Evolutionary conservation across 2,113 vertebrate species (phyloP), one percentile per base, ranked within the genome.

Genomic region (Semnornis frantzii): DNA sequence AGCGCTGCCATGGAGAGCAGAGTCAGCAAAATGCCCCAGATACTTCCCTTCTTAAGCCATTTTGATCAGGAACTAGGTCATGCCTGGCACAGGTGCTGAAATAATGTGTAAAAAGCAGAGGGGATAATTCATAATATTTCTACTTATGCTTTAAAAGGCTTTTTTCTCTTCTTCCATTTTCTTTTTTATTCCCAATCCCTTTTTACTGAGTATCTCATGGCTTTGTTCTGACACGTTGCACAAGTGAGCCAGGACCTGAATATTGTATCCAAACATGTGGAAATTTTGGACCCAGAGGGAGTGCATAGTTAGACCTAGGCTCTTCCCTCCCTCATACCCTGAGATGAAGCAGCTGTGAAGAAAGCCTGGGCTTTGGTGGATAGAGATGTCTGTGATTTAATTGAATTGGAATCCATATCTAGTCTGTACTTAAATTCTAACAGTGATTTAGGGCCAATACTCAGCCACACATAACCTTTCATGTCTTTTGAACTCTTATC

Each of bases 311-410:
- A 92, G 79, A 58, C 89, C 68, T 39, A 72, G 50, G 28, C 34
- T 7, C 20, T 91, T 85, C 21, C 82, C 44, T 87, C 75, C n/a
- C 52, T 59, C 39, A 65, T 34, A 59, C 28, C 54, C 13, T 87
- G 87, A 94, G 76, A 82, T 31, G 72, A 89, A 94, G 57, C 90
- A 90, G 83, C 92, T 92, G 90, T 78, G 83, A 84, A 84, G 70
- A 84, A 95, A 78, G 12, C 13, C 23, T 48, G 58, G 88, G 13
- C 30, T 89, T 84, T 15, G 8, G 65, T 72, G 37, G 69, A 62
- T 60, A 87, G 77, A 84, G 81, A 76, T 48, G 55, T 54, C 24
- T 65, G 39, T 94, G 78, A 72, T 87, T 92, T 91, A 89, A 78
- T 69, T 73, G 78, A 69, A 54, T 31, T 89, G 87, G 64, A 89